phyloP scores from a whole-genome alignment of 2,888 invertebrate species.

The Hirudinaria manillensis region DNA sequence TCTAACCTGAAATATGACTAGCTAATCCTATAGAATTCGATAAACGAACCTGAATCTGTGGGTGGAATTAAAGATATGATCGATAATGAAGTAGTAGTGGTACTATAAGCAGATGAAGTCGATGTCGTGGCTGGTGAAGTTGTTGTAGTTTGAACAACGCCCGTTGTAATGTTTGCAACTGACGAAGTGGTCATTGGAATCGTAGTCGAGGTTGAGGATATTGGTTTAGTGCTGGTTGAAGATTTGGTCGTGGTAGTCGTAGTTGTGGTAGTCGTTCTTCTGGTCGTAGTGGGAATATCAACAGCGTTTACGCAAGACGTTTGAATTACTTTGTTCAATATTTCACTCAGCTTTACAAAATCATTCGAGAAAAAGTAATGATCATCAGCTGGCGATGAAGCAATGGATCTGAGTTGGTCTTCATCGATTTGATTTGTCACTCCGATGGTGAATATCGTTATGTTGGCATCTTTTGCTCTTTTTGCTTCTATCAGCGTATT shows the following conservation, averaged over 20 bases:
- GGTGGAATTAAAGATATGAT: too few species aligned
- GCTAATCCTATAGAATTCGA: not conserved
- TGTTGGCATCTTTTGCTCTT: conserved; percentile 30
- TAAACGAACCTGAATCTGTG: too few species aligned
- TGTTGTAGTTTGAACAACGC: conserved; percentile 34
- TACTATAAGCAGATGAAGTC: too few species aligned
- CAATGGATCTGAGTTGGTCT: conserved; percentile 29
- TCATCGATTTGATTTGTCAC: conserved; percentile 32
- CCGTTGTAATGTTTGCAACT: conserved; percentile 35
- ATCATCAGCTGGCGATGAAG: conserved; percentile 20
- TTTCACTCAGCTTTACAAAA: conserved; percentile 29
- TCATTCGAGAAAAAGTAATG: conserved; percentile 33
- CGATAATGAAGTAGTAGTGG: too few species aligned
- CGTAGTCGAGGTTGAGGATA: conserved; percentile 34
- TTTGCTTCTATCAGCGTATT: conserved; percentile 33
- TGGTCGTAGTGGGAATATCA: conserved; percentile 24
- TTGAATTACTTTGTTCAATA: conserved; percentile 28
- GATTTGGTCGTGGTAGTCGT: conserved; percentile 34
- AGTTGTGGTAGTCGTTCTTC: conserved; percentile 31
- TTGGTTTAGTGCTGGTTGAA: conserved; percentile 33
- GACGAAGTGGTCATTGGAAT: conserved; percentile 36
- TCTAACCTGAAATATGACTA: not conserved
- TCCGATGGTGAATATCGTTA: conserved; percentile 35
- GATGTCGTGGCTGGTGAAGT: conserved; percentile 26
- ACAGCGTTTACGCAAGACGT: conserved; percentile 27